Evolutionary conservation across 2,888 invertebrate genomes (phyloP).

Genomic region (Catocala sponsa): DNA sequence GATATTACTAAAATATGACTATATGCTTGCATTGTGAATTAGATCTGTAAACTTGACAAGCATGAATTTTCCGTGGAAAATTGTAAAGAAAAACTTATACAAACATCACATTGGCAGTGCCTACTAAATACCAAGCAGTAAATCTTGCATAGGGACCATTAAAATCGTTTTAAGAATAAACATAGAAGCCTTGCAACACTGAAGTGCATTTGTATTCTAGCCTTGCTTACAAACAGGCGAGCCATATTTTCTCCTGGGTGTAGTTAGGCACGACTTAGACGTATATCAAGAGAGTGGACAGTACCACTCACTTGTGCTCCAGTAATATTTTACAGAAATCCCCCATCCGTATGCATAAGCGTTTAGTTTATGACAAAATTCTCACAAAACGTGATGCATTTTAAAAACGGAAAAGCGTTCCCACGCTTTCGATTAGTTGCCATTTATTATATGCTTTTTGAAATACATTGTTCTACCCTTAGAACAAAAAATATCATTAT

Average conservation of each 20-base stretch:
- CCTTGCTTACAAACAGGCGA: not conserved
- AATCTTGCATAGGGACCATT: too few species aligned
- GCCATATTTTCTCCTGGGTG: not conserved
- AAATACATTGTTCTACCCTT: too few species aligned
- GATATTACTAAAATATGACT: too few species aligned
- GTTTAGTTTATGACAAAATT: not conserved
- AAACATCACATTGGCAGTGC: too few species aligned
- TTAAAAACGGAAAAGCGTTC: not conserved
- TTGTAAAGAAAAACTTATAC: too few species aligned
- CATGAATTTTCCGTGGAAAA: too few species aligned
- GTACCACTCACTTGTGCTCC: not conserved
- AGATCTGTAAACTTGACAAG: too few species aligned
- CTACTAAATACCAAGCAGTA: too few species aligned
- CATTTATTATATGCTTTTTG: not conserved
- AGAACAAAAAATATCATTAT: too few species aligned
- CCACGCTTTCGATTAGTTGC: not conserved
- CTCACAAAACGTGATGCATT: not conserved
- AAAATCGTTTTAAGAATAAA: too few species aligned
- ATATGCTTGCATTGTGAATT: too few species aligned
- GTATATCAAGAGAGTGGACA: slow-evolving; percentile 5
- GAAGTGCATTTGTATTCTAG: not conserved
- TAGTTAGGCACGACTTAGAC: slow-evolving; percentile 3
- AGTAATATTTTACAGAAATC: slow-evolving; percentile 5
- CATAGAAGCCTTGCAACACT: too few species aligned
- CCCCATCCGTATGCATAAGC: slow-evolving; percentile 2